Conservation (phyloP, 53 echinoderm and acorn worm genomes). For the Arbacia lixula region DNA sequence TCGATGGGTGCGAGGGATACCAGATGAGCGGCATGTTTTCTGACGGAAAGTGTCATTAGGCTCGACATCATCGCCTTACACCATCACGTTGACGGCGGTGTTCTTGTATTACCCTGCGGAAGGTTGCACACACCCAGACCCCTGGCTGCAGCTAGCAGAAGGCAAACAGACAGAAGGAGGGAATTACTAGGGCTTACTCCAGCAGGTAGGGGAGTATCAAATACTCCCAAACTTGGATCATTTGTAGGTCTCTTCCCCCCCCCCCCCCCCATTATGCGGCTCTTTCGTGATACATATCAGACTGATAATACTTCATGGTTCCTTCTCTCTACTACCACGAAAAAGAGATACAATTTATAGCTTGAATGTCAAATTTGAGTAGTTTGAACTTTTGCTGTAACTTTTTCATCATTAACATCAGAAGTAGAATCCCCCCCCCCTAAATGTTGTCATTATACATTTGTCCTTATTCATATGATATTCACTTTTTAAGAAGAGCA, state of each 20-base stretch:
- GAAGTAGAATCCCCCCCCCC: too few relatives aligned
- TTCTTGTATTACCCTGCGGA: not conserved
- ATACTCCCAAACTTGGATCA: not conserved
- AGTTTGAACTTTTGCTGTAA: too few relatives aligned
- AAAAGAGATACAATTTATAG: too few relatives aligned
- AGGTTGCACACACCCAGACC: not conserved
- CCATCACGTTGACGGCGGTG: not conserved
- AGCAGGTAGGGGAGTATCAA: slow-evolving; percentile 4
- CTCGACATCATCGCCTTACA: slow-evolving; percentile 41
- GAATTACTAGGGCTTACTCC: slow-evolving; percentile 8
- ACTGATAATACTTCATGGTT: too few relatives aligned
- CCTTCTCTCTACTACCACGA: too few relatives aligned
- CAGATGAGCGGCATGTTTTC: slow-evolving; percentile 21
- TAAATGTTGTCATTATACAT: too few relatives aligned
- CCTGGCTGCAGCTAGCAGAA: not conserved
- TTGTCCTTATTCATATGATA: too few relatives aligned
- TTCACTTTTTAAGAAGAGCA: too few relatives aligned
- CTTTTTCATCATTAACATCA: too few relatives aligned
- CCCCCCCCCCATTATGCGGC: not conserved
- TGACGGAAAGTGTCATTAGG: slow-evolving; percentile 38
- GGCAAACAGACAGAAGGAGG: not conserved
- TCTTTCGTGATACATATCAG: too few relatives aligned
- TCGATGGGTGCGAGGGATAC: slow-evolving; percentile 8
- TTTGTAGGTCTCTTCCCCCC: not conserved
- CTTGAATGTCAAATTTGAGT: too few relatives aligned